Percentiles rank a stretch among this genome's conserved stretches.
Conservation (phyloP, 2,113 vertebrate genomes). For the Sialia sialis region DNA sequence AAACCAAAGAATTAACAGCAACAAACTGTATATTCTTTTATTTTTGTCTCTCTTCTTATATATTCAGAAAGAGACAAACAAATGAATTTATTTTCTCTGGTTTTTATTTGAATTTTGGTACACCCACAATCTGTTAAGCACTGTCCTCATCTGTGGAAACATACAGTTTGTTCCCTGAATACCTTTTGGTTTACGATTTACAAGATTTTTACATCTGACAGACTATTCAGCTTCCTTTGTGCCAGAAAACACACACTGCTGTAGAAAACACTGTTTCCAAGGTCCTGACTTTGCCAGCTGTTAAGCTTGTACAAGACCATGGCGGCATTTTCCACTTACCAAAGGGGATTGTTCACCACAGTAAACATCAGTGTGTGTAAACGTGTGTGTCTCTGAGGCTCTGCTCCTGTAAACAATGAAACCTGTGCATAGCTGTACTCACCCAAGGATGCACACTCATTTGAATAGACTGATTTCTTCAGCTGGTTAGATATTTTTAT, state of each 20-base stretch:
- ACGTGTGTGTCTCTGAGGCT: neutral
- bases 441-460: neutral
- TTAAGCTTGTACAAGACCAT: neutral
- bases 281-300: neutral
- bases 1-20: neutral
- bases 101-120: neutral
- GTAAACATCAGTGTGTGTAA: neutral
- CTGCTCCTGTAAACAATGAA: neutral
- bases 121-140: neutral
- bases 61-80: neutral
- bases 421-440: neutral
- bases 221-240: neutral
- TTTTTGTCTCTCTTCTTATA: neutral
- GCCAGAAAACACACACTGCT: neutral
- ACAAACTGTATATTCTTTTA: neutral
- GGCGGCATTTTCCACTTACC: neutral
- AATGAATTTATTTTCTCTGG: neutral
- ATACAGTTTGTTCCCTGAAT: neutral
- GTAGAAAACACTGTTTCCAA: neutral
- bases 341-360: neutral
- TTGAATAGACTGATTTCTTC: neutral
- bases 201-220: neutral
- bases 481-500: neutral
- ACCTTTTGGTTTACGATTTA: neutral
- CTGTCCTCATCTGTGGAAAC: neutral